Evolutionary conservation across 2,113 vertebrate genomes (phyloP).

Genomic region (Podarcis muralis): DNA sequence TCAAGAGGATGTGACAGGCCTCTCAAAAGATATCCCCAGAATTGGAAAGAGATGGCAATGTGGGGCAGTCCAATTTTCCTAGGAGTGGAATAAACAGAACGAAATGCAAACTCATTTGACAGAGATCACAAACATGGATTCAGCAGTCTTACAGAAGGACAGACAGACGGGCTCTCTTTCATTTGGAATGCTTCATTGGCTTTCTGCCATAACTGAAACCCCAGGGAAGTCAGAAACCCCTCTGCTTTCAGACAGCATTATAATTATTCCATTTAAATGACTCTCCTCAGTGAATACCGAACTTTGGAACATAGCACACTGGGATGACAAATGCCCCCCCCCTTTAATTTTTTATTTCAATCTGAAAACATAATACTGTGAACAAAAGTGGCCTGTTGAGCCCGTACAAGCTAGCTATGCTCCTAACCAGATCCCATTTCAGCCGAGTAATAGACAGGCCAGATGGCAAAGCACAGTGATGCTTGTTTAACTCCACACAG

Average conservation of each 20-base stretch:
- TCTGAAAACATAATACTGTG: conserved; percentile 18
- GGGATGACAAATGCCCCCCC: neutral
- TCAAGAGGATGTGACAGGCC: neutral
- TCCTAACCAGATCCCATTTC: neutral
- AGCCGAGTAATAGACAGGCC: conserved; percentile 13
- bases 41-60: neutral
- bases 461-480: conserved; percentile 5
- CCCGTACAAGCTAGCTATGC: neutral
- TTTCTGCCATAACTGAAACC: conserved; percentile 3
- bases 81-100: neutral
- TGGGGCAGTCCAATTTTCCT: neutral
- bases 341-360: neutral
- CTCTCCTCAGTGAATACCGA: conserved; percentile 12
- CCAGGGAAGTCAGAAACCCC: neutral
- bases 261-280: conserved; percentile 13
- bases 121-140: neutral
- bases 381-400: conserved; percentile 7
- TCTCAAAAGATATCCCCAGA: neutral
- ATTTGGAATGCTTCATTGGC: conserved; percentile 14
- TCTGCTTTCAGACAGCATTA: conserved; percentile 3
- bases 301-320: conserved; percentile 4
- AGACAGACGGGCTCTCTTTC: neutral
- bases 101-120: neutral
- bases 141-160: neutral
- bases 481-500: conserved; percentile 7